Evolutionary conservation across 2,113 vertebrate genomes (phyloP).

Genomic region (Sorex fumeus): DNA sequence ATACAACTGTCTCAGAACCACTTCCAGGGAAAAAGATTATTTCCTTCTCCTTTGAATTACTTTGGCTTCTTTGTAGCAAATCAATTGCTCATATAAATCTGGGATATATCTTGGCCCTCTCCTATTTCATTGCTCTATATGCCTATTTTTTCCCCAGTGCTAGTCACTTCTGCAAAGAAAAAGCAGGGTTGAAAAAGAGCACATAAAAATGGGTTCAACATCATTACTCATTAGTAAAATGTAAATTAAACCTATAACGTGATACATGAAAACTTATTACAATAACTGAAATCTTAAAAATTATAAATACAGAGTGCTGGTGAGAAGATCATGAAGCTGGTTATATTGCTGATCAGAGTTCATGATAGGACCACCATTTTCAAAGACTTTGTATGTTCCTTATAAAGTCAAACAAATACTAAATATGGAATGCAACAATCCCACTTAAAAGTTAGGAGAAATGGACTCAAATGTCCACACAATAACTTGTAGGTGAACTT

Average conservation of each 20-base stretch:
- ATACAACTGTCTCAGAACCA: neutral
- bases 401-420: neutral
- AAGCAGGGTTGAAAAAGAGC: neutral
- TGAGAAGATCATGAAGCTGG: neutral
- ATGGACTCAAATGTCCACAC: neutral
- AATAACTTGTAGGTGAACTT: neutral
- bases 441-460: neutral
- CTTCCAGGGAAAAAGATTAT: neutral
- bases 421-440: neutral
- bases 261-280: neutral
- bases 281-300: neutral
- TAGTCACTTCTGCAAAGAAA: constrained; percentile 11
- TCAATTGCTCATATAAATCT: neutral
- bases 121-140: neutral
- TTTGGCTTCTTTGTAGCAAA: neutral
- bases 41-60: constrained; percentile 18
- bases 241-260: neutral
- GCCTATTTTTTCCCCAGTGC: neutral
- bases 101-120: constrained; percentile 1
- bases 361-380: neutral
- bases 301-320: neutral
- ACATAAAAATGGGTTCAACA: neutral
- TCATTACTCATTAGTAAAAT: neutral
- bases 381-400: neutral
- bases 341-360: neutral